Evolutionary conservation across 2,113 vertebrate species (phyloP), one percentile per base, ranked within the genome.

Genomic region (Cepphus grylle): DNA sequence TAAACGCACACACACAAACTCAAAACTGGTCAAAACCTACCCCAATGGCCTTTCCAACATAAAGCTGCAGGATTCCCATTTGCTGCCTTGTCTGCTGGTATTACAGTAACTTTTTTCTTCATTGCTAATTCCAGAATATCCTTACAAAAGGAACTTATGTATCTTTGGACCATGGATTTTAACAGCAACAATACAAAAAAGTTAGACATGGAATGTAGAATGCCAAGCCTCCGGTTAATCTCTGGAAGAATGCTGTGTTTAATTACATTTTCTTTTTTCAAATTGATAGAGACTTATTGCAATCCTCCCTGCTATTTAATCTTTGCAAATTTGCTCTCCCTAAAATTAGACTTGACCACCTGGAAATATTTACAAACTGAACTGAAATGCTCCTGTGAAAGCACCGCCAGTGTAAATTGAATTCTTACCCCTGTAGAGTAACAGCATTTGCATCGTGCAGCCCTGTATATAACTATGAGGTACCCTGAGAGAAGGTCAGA

Each of bases 281-380:
- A 92, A 93, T 61, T 86, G 81, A 95, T 96, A 96, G 90, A 85
- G 72, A 86, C 77, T 86, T 96, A 90, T 8, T 96, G 96, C 92
- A 97, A 95, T 85, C 80, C 82, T 85, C 59, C 61, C 86, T 97
- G 83, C 87, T 96, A 83, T 92, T 97, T 97, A 96, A 96, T 77
- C 71, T 97, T 94, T 97, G 85, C 72, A 97, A 97, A 97, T 90
- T 92, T 97, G 36, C 93, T 93, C 59, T 97, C 96, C 83, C 94
- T 96, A 98, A 98, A 98, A 96, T 97, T 94, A 97, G 94, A 97
- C 36, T 76, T 73, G 89, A 71, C 71, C 87, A 97, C 90, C 81
- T 97, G 95, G 96, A 97, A 97, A 97, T 97, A 96, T 97, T 98
- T 97, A 97, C 96, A 89, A 83, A 91, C 59, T 40, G 34, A 94